A percentile compares a stretch with the other conserved stretches of the same genome.
These are phyloP conservation scores for Pristionchus pacificus DNA, from an alignment of 1,140 invertebrate genomes.

Conservation along the genomic window DNA sequence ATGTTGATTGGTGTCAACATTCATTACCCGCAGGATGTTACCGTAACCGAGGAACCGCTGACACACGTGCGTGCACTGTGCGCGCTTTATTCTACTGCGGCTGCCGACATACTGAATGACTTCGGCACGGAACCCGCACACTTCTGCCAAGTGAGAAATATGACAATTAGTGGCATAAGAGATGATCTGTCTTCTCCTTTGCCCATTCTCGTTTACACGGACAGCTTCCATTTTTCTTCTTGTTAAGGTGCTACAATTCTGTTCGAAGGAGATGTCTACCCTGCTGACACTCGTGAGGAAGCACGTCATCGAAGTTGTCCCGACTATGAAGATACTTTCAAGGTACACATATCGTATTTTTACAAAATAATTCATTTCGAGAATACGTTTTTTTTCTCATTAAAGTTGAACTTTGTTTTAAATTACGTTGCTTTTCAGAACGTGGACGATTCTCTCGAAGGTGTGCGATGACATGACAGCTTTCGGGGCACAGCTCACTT, in stretches of 20 bases:
- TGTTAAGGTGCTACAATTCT: not conserved
- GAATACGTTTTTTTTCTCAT: no score
- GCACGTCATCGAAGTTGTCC: not conserved
- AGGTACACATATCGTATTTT: no score
- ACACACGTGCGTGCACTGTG: conserved; percentile 79
- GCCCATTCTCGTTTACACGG: not conserved
- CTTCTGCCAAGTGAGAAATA: conserved; percentile 23
- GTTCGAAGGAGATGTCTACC: not conserved
- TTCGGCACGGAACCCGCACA: conserved; percentile 69
- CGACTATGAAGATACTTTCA: no score
- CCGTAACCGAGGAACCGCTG: conserved; percentile 78
- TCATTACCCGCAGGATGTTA: conserved; percentile 76
- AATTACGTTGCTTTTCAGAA: not conserved
- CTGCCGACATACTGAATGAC: conserved; percentile 79
- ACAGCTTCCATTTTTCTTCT: not conserved
- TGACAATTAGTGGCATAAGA: no score
- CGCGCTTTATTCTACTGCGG: conserved; percentile 79
- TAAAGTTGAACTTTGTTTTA: no score
- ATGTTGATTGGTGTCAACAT: conserved; percentile 70
- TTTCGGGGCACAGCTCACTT: not conserved
- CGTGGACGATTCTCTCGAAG: not conserved
- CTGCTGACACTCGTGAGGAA: not conserved
- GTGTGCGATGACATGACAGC: not conserved
- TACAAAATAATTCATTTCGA: no score
- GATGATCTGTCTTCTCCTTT: not conserved